Evolutionary conservation across 1,140 invertebrate species (phyloP).

Genomic region (Rhopalosiphum padi): DNA sequence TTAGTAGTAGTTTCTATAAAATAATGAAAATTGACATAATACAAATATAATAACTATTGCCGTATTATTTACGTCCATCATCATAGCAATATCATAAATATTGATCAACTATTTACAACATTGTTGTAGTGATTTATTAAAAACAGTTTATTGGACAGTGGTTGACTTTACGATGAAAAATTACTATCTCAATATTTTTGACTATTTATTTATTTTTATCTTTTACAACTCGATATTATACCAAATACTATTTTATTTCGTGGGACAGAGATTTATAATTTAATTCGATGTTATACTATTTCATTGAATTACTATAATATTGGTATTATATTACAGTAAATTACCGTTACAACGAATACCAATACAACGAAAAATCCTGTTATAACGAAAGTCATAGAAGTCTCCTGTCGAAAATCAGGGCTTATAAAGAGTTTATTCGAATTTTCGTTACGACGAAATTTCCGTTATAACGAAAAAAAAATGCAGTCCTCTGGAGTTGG

Average conservation of each 20-base stretch:
- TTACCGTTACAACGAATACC: too few species aligned
- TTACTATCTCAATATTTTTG: neutral
- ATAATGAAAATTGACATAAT: neutral
- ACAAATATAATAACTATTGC: neutral
- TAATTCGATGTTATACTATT: neutral
- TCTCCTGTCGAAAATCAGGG: too few species aligned
- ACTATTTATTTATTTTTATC: neutral
- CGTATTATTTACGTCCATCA: too few species aligned
- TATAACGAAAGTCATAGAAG: too few species aligned
- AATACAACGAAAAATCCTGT: too few species aligned
- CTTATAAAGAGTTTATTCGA: too few species aligned
- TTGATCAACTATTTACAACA: neutral
- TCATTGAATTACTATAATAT: neutral
- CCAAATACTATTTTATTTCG: neutral
- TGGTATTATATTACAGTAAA: too few species aligned
- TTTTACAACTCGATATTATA: neutral
- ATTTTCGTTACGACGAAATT: too few species aligned
- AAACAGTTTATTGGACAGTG: neutral
- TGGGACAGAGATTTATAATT: neutral
- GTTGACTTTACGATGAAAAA: neutral
- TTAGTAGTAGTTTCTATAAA: neutral
- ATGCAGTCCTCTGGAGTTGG: too few species aligned
- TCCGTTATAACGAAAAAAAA: too few species aligned
- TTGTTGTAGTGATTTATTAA: neutral
- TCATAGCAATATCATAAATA: neutral